phyloP scores from a whole-genome alignment of 2,888 invertebrate genomes.

The Exephanes ischioxanthus region DNA sequence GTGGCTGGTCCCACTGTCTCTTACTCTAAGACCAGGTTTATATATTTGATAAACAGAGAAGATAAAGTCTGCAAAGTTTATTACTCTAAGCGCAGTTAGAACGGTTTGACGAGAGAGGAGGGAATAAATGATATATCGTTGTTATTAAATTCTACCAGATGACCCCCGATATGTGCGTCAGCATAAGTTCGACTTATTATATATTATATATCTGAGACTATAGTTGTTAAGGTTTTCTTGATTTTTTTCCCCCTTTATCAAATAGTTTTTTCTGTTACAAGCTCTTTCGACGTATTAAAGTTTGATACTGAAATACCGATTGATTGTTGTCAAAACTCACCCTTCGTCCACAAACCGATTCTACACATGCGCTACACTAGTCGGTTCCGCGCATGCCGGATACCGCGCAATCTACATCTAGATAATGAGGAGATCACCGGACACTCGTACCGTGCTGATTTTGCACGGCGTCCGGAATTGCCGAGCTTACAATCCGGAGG shows the following conservation, averaged over 20 bases:
- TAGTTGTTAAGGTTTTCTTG: not conserved
- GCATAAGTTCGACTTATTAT: slow-evolving; percentile 41
- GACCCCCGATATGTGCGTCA: slow-evolving; percentile 39
- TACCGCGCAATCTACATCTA: no score
- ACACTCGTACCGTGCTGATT: no score
- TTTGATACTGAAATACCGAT: not conserved
- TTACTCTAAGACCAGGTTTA: not conserved
- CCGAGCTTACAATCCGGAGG: no score
- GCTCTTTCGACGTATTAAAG: slow-evolving; percentile 57
- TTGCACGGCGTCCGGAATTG: no score
- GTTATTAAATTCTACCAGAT: slow-evolving; percentile 50
- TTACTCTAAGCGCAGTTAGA: slow-evolving; percentile 1
- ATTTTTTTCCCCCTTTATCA: slow-evolving; percentile 4
- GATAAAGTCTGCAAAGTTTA: not conserved
- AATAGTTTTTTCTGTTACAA: slow-evolving; percentile 36
- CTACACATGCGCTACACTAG: no score
- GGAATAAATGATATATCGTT: slow-evolving; percentile 20
- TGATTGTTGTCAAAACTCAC: not conserved
- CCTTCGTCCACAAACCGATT: no score
- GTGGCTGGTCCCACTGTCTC: slow-evolving; percentile 44
- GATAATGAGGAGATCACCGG: no score
- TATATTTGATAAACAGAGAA: slow-evolving; percentile 12
- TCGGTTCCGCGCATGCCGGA: no score
- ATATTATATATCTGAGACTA: slow-evolving; percentile 30
- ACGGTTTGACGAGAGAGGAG: slow-evolving; percentile 16